A percentile compares a stretch with the other conserved stretches of the same genome.
phyloP scores from a whole-genome alignment of 1,140 invertebrate genomes.

The Hyphantria cunea region DNA sequence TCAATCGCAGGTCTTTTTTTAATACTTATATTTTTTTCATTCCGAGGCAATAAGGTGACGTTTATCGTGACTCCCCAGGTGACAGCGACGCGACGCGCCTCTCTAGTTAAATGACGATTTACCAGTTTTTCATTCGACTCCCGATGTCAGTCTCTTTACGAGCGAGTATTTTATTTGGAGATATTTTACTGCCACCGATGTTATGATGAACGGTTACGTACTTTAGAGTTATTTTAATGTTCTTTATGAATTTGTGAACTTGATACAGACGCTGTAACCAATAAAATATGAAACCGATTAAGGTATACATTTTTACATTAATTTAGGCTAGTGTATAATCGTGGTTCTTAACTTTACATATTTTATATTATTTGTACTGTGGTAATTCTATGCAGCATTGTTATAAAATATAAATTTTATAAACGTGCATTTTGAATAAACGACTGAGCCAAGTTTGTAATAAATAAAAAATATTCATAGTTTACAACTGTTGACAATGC shows the following conservation, averaged over 20 bases:
- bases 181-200: slow-evolving; percentile 71
- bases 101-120: slow-evolving; percentile 68
- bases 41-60: slow-evolving; percentile 57
- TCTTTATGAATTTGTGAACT: slow-evolving; percentile 49
- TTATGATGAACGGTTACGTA: slow-evolving; percentile 68
- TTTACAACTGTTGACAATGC: neutral
- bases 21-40: slow-evolving; percentile 70
- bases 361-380: no score
- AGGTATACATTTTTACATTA: slow-evolving; percentile 40
- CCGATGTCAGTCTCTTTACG: slow-evolving; percentile 73
- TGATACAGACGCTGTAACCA: slow-evolving; percentile 34
- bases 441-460: neutral
- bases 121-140: slow-evolving; percentile 66
- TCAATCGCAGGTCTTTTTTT: slow-evolving; percentile 61
- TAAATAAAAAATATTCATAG: neutral
- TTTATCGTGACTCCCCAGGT: slow-evolving; percentile 71
- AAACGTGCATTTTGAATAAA: neutral
- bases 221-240: slow-evolving; percentile 59
- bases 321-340: slow-evolving; percentile 25
- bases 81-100: slow-evolving; percentile 48
- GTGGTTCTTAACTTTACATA: no score
- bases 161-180: slow-evolving; percentile 69
- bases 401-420: slow-evolving; percentile 1
- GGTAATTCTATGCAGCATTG: neutral
- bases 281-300: slow-evolving; percentile 48